These are phyloP conservation scores for Nezara viridula DNA, from an alignment of 2,888 invertebrate species.

Conservation along the genomic window DNA sequence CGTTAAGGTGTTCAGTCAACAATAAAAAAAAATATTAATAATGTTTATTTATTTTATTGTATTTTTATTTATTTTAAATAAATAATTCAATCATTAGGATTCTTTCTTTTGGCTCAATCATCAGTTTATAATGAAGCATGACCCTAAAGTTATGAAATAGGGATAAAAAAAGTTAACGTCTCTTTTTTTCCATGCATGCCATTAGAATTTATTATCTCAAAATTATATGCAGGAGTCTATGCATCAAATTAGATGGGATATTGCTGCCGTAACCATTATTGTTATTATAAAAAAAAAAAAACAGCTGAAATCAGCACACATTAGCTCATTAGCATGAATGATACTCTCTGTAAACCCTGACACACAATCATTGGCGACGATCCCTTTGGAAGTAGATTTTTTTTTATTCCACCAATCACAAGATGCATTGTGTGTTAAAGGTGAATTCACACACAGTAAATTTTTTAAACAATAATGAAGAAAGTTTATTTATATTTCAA, in stretches of 20 bases:
- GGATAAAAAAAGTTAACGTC: not conserved
- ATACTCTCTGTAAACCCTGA: not conserved
- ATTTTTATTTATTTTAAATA: too few species aligned
- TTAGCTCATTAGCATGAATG: not conserved
- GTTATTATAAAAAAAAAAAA: too few species aligned
- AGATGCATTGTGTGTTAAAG: not conserved
- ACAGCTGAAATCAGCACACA: not conserved
- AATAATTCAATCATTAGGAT: not conserved
- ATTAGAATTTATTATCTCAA: not conserved
- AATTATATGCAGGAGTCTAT: not conserved
- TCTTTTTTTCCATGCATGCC: not conserved
- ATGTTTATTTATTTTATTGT: too few species aligned
- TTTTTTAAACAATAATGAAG: too few species aligned
- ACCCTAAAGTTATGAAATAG: not conserved
- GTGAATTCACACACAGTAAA: too few species aligned
- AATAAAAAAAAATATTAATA: too few species aligned
- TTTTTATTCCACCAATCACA: not conserved
- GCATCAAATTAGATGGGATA: not conserved
- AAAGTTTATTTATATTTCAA: too few species aligned
- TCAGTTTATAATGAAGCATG: not conserved
- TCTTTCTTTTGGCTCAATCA: not conserved
- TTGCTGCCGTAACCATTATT: not conserved
- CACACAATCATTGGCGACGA: not conserved
- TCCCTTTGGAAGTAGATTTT: not conserved
- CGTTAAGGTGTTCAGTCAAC: too few species aligned